Conservation (phyloP, 2,888 invertebrate genomes). For the Digitonthophagus gazella region DNA sequence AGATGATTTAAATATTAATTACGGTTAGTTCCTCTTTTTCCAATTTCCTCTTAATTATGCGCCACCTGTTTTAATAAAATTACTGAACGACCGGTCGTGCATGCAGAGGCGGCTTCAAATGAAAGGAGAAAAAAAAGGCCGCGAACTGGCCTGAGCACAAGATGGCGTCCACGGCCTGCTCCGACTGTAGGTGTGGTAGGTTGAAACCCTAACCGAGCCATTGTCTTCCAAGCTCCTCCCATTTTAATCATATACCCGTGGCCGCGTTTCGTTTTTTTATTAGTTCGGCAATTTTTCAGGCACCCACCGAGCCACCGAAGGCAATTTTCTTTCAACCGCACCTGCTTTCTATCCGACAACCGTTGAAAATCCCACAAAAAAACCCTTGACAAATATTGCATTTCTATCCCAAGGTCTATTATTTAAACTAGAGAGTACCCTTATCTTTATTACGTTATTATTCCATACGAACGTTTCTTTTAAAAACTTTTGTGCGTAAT, state of each 20-base stretch:
- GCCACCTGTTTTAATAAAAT: slow-evolving; percentile 1
- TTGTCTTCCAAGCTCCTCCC: slow-evolving; percentile 41
- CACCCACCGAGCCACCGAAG: slow-evolving; percentile 6
- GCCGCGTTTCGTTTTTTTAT: slow-evolving; percentile 21
- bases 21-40: slow-evolving; percentile 3
- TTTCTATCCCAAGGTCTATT: background rate
- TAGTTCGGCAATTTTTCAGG: slow-evolving; percentile 19
- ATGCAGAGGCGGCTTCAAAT: slow-evolving; percentile 17
- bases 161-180: slow-evolving; percentile 36
- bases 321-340: slow-evolving; percentile 11
- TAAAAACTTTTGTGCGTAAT: background rate
- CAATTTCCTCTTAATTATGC: slow-evolving; percentile 25
- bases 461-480: too few relatives aligned
- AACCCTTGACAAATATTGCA: background rate
- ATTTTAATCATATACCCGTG: slow-evolving; percentile 35
- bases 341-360: slow-evolving; percentile 9
- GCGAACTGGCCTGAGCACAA: slow-evolving; percentile 36
- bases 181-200: slow-evolving; percentile 39
- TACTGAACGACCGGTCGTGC: background rate
- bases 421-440: background rate
- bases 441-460: too few relatives aligned
- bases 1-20: slow-evolving; percentile 11
- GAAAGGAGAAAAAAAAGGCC: slow-evolving; percentile 29
- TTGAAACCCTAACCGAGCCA: slow-evolving; percentile 39
- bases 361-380: slow-evolving; percentile 5